Evolutionary conservation across 2,113 vertebrate genomes (phyloP).

Genomic region (Mirounga angustirostris): DNA sequence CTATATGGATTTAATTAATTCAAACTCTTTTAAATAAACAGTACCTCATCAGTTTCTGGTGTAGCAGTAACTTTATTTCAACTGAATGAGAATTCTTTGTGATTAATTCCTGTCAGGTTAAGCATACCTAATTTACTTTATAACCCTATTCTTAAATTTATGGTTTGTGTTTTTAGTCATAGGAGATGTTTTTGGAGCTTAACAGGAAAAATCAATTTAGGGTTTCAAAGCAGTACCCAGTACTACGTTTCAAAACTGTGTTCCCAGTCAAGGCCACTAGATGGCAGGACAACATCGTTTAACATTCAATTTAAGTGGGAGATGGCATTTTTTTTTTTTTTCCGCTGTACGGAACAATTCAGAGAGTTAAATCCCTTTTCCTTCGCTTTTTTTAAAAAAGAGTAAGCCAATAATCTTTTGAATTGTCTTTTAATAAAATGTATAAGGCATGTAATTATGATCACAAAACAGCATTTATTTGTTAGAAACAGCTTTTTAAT

Average conservation of each 20-base stretch:
- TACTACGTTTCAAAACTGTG: neutral
- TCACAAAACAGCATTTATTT: neutral
- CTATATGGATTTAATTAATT: neutral
- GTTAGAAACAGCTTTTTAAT: neutral
- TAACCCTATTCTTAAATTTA: neutral
- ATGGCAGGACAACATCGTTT: slow-evolving; percentile 80
- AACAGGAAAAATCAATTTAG: neutral
- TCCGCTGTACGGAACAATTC: neutral
- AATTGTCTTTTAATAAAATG: slow-evolving; percentile 11
- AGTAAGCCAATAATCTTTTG: neutral
- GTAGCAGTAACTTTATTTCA: neutral
- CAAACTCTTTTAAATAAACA: neutral
- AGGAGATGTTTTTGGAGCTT: neutral
- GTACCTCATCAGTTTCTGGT: neutral
- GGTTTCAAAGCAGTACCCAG: neutral
- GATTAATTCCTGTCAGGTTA: fast-evolving
- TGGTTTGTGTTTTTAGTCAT: neutral
- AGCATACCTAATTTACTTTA: neutral
- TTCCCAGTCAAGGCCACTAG: slow-evolving; percentile 73
- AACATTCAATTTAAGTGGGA: neutral
- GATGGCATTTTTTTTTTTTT: too few species aligned
- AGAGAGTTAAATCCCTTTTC: neutral
- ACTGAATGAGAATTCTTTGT: neutral
- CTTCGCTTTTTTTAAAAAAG: neutral
- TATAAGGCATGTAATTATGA: neutral